phyloP scores from a whole-genome alignment of 2,888 invertebrate genomes.

The Meiosimyza decipiens region DNA sequence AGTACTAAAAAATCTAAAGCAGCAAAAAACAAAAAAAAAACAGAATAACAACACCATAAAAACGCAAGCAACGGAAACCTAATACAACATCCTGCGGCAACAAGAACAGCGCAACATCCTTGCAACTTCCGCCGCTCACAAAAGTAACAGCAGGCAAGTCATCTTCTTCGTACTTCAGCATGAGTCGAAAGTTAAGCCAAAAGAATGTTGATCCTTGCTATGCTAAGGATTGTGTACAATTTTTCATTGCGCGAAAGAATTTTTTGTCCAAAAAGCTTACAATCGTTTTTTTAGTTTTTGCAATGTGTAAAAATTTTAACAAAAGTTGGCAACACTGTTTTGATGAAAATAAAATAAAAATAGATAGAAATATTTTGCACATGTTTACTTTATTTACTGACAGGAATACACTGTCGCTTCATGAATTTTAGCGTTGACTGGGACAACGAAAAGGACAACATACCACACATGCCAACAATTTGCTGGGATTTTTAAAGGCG shows the following conservation, averaged over 20 bases:
- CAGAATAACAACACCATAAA: not conserved
- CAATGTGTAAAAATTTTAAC: not conserved
- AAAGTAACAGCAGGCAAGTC: not conserved
- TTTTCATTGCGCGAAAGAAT: not conserved
- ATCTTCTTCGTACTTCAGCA: not conserved
- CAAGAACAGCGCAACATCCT: constrained; percentile 25
- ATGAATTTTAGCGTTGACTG: not conserved
- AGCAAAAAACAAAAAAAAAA: constrained; percentile 2
- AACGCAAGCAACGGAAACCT: constrained; percentile 15
- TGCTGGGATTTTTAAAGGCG: too few relatives aligned
- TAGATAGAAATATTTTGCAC: not conserved
- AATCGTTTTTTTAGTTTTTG: too few relatives aligned
- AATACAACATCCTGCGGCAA: constrained; percentile 23
- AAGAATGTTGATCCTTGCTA: not conserved
- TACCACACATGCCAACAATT: not conserved
- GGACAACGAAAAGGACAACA: not conserved
- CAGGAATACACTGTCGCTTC: constrained; percentile 16
- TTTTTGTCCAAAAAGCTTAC: too few relatives aligned
- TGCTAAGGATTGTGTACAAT: not conserved
- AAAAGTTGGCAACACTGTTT: constrained; percentile 8
- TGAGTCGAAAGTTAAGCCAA: too few relatives aligned
- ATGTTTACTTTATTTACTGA: constrained; percentile 6
- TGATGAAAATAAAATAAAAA: not conserved
- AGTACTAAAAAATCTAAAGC: not conserved
- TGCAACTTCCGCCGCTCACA: constrained; percentile 6